Percentiles rank a stretch among this genome's conserved stretches.
Evolutionary conservation across 2,888 invertebrate species (phyloP).

Genomic region (Lochmaea capreae): DNA sequence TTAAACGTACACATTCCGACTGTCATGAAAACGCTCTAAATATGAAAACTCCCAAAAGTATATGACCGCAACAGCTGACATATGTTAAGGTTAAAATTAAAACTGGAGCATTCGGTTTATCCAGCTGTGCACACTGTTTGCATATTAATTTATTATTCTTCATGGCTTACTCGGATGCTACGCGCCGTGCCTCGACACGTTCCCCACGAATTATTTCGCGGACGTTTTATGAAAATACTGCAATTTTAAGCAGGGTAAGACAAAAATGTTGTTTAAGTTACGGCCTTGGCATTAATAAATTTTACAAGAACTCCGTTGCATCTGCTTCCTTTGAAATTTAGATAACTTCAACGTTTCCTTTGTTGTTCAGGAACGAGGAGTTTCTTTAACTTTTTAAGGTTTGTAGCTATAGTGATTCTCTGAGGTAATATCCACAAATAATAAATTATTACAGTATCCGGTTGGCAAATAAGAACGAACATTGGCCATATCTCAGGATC

Average conservation of each 20-base stretch:
- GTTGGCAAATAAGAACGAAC: no score
- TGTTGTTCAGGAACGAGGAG: neutral
- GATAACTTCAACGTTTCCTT: neutral
- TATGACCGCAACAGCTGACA: slow-evolving; percentile 52
- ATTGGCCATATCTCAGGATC: no score
- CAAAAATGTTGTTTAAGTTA: slow-evolving; percentile 23
- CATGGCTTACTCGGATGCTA: slow-evolving; percentile 47
- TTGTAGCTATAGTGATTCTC: neutral
- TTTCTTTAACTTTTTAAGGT: neutral
- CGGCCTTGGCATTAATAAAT: slow-evolving; percentile 23
- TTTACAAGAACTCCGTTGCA: slow-evolving; percentile 9
- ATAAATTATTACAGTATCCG: no score
- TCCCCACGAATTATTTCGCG: slow-evolving; percentile 33
- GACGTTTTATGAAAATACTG: slow-evolving; percentile 32
- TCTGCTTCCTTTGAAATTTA: slow-evolving; percentile 15
- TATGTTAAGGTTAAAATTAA: slow-evolving; percentile 53
- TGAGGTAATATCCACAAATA: no score
- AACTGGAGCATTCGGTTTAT: slow-evolving; percentile 50
- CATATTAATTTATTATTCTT: slow-evolving; percentile 53
- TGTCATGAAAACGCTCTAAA: slow-evolving; percentile 39
- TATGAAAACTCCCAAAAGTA: slow-evolving; percentile 42
- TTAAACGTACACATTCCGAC: slow-evolving; percentile 28
- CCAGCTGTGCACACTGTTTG: slow-evolving; percentile 53
- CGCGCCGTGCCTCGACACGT: slow-evolving; percentile 28
- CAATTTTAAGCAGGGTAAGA: slow-evolving; percentile 25